A percentile compares a stretch with the other conserved stretches of the same genome.
These are phyloP conservation scores for Mastomys coucha DNA, from an alignment of 2,113 vertebrate genomes.

Conservation along the genomic window DNA sequence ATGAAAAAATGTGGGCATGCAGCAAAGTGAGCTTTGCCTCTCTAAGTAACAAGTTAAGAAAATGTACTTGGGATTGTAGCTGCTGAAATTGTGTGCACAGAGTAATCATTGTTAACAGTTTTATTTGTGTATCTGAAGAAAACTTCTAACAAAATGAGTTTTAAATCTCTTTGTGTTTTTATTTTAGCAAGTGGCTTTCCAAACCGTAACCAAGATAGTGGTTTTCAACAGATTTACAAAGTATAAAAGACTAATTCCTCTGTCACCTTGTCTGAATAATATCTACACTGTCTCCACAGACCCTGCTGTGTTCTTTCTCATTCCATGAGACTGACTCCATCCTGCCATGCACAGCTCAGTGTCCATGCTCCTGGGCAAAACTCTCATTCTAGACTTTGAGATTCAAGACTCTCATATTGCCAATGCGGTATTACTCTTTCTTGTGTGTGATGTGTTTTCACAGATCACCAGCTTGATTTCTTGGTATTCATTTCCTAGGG, in stretches of 20 bases:
- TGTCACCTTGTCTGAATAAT: constrained; percentile 6
- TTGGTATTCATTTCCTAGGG: background rate
- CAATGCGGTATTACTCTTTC: background rate
- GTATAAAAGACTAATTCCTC: background rate
- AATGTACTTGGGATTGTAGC: background rate
- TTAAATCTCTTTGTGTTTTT: constrained; percentile 34
- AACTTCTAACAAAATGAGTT: background rate
- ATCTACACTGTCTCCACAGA: background rate
- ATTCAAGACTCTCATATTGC: background rate
- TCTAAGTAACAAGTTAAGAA: background rate
- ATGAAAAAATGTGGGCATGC: background rate
- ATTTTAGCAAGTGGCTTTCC: constrained; percentile 7
- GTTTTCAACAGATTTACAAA: constrained; percentile 11
- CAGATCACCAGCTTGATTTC: background rate
- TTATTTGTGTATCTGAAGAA: background rate
- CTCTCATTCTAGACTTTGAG: background rate
- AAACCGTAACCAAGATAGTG: background rate
- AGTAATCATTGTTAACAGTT: background rate
- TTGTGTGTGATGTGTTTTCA: background rate
- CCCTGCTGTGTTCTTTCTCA: background rate
- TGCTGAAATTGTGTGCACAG: background rate
- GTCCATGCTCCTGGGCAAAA: background rate
- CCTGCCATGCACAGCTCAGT: background rate
- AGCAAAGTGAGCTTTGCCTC: background rate
- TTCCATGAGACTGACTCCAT: background rate